These are phyloP conservation scores for Eospalax fontanierii DNA, from an alignment of 2,797 vertebrate species.

Conservation along the genomic window DNA sequence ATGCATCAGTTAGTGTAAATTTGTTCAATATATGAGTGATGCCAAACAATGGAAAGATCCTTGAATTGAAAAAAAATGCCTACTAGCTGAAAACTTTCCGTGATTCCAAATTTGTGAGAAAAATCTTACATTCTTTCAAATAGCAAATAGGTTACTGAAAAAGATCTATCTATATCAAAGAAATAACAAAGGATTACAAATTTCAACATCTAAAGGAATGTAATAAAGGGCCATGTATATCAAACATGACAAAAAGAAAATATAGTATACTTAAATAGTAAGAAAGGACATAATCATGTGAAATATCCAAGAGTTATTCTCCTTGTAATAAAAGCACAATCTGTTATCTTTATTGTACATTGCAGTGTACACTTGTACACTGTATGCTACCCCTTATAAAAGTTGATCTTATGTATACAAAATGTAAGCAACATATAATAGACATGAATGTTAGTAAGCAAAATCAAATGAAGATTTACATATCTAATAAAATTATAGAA, in stretches of 20 bases:
- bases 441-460: not conserved
- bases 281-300: conserved; percentile 48
- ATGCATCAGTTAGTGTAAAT: not conserved
- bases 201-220: not conserved
- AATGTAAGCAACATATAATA: too few relatives aligned
- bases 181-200: not conserved
- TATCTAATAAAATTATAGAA: conserved; percentile 6
- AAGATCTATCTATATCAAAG: conserved; percentile 1
- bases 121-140: conserved; percentile 23
- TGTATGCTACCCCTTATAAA: not conserved
- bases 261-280: not conserved
- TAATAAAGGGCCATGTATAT: conserved; percentile 22
- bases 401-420: too few relatives aligned
- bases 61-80: conserved; percentile 7
- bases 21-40: not conserved
- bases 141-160: not conserved
- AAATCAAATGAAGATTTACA: not conserved
- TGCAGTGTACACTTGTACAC: too few relatives aligned
- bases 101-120: not conserved
- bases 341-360: not conserved
- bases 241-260: conserved; percentile 38
- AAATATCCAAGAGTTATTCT: conserved; percentile 14
- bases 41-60: conserved; percentile 25
- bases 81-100: conserved; percentile 23
- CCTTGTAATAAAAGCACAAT: conserved; percentile 1